phyloP scores from a whole-genome alignment of 37 sponge, comb jelly and placozoan genomes.

The Theonella swinhoei region DNA sequence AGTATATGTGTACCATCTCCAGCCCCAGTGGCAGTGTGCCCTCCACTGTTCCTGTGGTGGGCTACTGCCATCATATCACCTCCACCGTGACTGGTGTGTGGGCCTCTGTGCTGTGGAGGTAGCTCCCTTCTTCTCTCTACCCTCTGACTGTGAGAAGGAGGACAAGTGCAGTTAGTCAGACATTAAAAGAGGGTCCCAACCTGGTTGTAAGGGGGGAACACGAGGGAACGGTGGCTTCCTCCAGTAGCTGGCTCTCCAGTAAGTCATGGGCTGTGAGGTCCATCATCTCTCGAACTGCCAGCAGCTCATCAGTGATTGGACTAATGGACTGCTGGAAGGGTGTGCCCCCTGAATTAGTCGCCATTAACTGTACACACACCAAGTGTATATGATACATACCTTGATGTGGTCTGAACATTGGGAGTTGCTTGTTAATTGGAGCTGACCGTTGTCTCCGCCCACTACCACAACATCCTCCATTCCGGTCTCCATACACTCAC shows the following conservation, averaged over 20 bases:
- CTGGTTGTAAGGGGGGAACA: neutral
- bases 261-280: constrained; percentile 15
- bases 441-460: neutral
- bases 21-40: neutral
- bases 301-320: no score
- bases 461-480: neutral
- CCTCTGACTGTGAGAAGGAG: neutral
- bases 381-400: no score
- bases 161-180: neutral
- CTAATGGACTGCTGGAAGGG: no score
- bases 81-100: neutral
- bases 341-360: no score
- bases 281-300: constrained; percentile 29
- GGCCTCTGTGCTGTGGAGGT: neutral
- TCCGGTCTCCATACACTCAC: neutral
- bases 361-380: no score
- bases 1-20: constrained; percentile 25
- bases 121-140: neutral
- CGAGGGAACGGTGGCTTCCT: constrained; percentile 10
- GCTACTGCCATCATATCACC: neutral
- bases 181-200: no score
- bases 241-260: constrained; percentile 18
- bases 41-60: no score
- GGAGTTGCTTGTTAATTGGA: no score
- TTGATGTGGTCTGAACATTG: no score